These are phyloP conservation scores for Drosophila paulistorum DNA, from an alignment of 1,140 invertebrate species.

Conservation along the genomic window DNA sequence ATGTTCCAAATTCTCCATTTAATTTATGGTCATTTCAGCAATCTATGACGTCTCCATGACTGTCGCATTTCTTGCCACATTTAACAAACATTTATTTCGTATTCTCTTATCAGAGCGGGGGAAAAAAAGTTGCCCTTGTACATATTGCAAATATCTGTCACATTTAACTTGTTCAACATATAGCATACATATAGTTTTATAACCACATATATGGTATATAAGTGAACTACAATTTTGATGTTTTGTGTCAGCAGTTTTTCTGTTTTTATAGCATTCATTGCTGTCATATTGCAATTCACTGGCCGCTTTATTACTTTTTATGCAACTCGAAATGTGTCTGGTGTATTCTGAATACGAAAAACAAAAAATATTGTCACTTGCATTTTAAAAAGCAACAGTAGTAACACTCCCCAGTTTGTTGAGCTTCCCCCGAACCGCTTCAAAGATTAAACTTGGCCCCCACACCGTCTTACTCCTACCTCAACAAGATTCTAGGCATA, in stretches of 20 bases:
- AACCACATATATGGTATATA: constrained; percentile 8
- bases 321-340: constrained; percentile 46
- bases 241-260: constrained; percentile 37
- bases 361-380: constrained; percentile 22
- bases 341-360: constrained; percentile 40
- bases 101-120: neutral
- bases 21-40: neutral
- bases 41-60: neutral
- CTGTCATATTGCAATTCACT: constrained; percentile 31
- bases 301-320: constrained; percentile 48
- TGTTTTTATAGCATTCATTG: constrained; percentile 38
- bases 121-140: neutral
- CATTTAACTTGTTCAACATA: neutral
- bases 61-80: neutral
- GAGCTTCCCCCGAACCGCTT: constrained; percentile 27
- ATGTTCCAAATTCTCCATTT: neutral
- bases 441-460: neutral
- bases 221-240: constrained; percentile 47
- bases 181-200: neutral
- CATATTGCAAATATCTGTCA: neutral
- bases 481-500: constrained; percentile 1
- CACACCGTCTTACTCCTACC: neutral
- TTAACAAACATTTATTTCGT: neutral
- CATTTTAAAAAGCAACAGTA: constrained; percentile 43
- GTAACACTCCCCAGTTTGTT: constrained; percentile 42